Evolutionary conservation across 1,140 invertebrate genomes (phyloP), one percentile per base, ranked within the genome.

Genomic region (Anastrepha ludens): DNA sequence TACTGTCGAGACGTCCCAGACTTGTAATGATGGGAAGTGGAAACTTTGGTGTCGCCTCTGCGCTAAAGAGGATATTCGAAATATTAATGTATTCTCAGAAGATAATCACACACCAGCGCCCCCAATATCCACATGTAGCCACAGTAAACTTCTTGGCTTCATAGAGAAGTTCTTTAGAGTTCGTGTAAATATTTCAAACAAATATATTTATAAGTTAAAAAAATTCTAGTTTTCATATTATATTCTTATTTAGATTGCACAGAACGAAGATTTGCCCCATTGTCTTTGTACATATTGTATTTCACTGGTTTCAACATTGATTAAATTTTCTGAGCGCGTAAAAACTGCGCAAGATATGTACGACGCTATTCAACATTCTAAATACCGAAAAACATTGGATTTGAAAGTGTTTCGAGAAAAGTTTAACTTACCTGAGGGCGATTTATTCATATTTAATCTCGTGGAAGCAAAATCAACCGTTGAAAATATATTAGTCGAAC

Each of bases 21-120:
- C 4, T 7, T 3, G 13, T 1, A 39, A 74, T 59, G 81, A n/a
- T 20, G 81, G 29, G 29, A 29, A 89, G 70, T 92, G 92, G 90
- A 86, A 60, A 17, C 81, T 90, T 17, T 93, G 92, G 92, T 93
- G 92, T 74, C 89, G 92, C 9, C 89, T 93, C 6, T 93, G 92
- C 85, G 92, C 91, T 74, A 91, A 91, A 44, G 91, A 91, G 4
- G 90, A 92, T 78, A n/a, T 87, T 6, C 74, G 90, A 41, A 91
- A 91, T 62, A 90, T 91, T 4, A 91, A 91, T 78, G 90, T 92
- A 20, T 90, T 91, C 17, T 90, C 91, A 64, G 64, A 87, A 65
- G 90, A 91, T 3, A 74, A 74, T 41, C 2, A 44, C 17, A 44
- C 67, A 17, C 5, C 9, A 55, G 3, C 11, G 3, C 2, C 15